Percentiles rank a stretch among this genome's conserved stretches.
phyloP scores from a whole-genome alignment of 2,797 vertebrate genomes.

The Danio jaintianensis region DNA sequence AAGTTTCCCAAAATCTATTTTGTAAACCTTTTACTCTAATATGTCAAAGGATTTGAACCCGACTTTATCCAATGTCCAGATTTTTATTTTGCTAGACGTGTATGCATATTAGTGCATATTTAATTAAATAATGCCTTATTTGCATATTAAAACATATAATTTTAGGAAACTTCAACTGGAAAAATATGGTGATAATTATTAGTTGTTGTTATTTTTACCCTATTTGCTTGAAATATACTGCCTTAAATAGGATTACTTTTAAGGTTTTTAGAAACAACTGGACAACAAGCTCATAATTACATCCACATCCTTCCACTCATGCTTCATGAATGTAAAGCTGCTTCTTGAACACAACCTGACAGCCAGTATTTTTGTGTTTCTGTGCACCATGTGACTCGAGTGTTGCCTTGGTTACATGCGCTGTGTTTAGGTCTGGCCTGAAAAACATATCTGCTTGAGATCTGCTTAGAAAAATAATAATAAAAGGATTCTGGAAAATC shows the following conservation, averaged over 20 bases:
- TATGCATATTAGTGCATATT: too few relatives aligned
- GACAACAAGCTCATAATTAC: constrained; percentile 19
- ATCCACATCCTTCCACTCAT: background rate
- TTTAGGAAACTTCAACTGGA: too few relatives aligned
- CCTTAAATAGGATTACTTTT: background rate
- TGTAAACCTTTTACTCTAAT: too few relatives aligned
- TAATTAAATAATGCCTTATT: too few relatives aligned
- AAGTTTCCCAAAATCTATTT: too few relatives aligned
- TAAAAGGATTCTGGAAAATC: constrained; percentile 26
- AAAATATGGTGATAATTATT: too few relatives aligned
- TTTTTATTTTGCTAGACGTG: too few relatives aligned
- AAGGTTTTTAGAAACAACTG: background rate
- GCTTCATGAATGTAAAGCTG: constrained; percentile 25
- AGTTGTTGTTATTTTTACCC: too few relatives aligned
- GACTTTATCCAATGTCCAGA: too few relatives aligned
- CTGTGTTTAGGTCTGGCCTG: constrained; percentile 46
- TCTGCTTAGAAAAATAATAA: constrained; percentile 50
- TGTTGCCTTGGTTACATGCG: constrained; percentile 52
- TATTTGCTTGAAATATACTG: background rate
- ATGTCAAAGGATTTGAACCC: too few relatives aligned
- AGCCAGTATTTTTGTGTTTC: constrained; percentile 45
- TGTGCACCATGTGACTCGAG: constrained; percentile 35
- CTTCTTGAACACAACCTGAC: constrained; percentile 30
- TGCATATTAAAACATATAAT: too few relatives aligned
- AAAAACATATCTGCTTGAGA: constrained; percentile 47